Evolutionary conservation across 1,140 invertebrate genomes (phyloP), one percentile per base, ranked within the genome.

Genomic region (Cephus cinctus): DNA sequence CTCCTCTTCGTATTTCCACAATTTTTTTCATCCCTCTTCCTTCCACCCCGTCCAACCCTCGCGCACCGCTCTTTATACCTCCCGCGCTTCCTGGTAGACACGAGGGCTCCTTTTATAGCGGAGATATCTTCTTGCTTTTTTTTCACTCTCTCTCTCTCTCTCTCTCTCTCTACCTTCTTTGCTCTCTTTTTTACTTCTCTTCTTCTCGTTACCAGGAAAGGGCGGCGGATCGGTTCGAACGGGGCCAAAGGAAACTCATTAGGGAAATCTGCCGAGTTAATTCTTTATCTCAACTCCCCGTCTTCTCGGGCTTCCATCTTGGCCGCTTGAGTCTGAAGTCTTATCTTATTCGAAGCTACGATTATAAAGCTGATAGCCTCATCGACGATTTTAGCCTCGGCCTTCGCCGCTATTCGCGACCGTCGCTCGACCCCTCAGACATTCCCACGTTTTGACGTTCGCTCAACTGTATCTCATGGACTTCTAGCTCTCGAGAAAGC

Each of bases 201-300:
- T 27, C n/a, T 6, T 27, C 25, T 27, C 25, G 25, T 27, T 27
- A 27, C n/a, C 25, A 6, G 25, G 25, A 27, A 27, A n/a, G n/a
- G 25, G 25, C 6, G 25, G n/a, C 6, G 6, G 25, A 6, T n/a
- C 25, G 25, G n/a, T 27, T 27, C 25, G n/a, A 27, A n/a, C 6
- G 25, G n/a, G 25, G n/a, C 6, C 25, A 27, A 27, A 27, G 25
- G 25, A 27, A n/a, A 27, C 25, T 54, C 57, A 56, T 60, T 57
- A 55, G 43, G 47, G 55, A 65, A 61, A 56, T 61, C 57, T 54
- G 43, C 56, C 42, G 53, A 43, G 48, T 61, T 56, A 58, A 61
- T 56, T 61, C 51, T 54, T 58, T 50, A 54, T 58, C 56, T 61
- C 41, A 45, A 39, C 23, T 11, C 30, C 40, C 38, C 49, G 15